Evolutionary conservation across 2,888 invertebrate genomes (phyloP).

Genomic region (Lithophane ornitopus): DNA sequence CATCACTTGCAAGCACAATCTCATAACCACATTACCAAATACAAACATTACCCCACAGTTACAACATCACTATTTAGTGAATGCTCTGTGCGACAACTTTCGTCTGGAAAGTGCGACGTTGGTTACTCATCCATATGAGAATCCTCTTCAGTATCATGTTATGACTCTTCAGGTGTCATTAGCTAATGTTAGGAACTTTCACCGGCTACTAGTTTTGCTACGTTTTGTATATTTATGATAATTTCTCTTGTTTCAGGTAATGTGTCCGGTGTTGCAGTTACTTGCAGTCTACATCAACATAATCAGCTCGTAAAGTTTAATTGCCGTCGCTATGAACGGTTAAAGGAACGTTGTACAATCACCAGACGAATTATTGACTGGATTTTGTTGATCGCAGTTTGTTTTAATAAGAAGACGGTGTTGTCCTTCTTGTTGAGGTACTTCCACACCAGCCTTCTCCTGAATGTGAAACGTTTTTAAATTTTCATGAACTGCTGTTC

Average conservation of each 20-base stretch:
- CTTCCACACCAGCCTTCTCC: not conserved
- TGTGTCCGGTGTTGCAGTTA: not conserved
- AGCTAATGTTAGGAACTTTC: conserved; percentile 36
- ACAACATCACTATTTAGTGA: conserved; percentile 34
- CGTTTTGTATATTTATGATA: conserved; percentile 33
- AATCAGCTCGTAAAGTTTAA: not conserved
- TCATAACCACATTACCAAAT: conserved; percentile 44
- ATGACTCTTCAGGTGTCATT: conserved; percentile 27
- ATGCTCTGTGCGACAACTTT: conserved; percentile 49
- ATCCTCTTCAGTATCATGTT: conserved; percentile 37
- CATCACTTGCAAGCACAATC: not conserved
- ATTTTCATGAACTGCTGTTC: not conserved
- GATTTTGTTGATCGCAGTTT: not conserved
- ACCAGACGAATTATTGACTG: not conserved
- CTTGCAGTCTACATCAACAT: not conserved
- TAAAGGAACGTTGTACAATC: not conserved
- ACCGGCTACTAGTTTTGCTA: not conserved
- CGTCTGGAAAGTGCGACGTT: conserved; percentile 38
- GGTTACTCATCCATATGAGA: conserved; percentile 37
- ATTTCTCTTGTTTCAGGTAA: conserved; percentile 61
- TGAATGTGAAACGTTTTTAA: not conserved
- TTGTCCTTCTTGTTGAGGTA: not conserved
- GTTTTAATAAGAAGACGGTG: not conserved
- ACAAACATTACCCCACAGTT: conserved; percentile 31
- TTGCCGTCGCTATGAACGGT: not conserved